phyloP scores from a whole-genome alignment of 2,888 invertebrate genomes.

The Hermaeophaga mercurialis region DNA sequence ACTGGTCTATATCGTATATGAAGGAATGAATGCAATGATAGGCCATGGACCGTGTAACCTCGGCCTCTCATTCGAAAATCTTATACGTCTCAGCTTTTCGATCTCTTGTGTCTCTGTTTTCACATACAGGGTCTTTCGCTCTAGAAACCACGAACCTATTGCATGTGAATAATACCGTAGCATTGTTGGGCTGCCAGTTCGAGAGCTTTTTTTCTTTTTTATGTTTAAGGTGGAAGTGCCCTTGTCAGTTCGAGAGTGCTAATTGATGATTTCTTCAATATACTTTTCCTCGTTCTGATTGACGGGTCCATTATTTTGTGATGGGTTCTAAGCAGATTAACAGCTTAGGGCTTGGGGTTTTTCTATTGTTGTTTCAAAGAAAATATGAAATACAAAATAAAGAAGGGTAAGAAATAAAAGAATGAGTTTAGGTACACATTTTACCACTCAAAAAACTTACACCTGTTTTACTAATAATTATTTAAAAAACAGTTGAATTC shows the following conservation, averaged over 20 bases:
- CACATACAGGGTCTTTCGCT: slow-evolving; percentile 10
- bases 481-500: no score
- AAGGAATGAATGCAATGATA: background rate
- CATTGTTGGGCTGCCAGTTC: background rate
- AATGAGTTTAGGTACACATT: no score
- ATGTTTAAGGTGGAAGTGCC: slow-evolving; percentile 1
- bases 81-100: background rate
- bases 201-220: background rate
- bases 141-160: background rate
- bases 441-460: no score
- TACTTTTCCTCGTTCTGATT: slow-evolving; percentile 5
- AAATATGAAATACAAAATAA: no score
- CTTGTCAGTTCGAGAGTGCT: background rate
- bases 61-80: slow-evolving; percentile 4
- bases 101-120: background rate
- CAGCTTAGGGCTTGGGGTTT: slow-evolving; percentile 1
- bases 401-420: no score
- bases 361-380: no score
- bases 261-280: slow-evolving; percentile 1
- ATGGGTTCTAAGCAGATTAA: background rate
- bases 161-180: background rate
- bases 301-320: background rate
- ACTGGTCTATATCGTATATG: background rate
- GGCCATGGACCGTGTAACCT: background rate
- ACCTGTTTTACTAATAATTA: no score